Conservation (phyloP, 2,888 invertebrate species). For the Mesorhabditis spiculigera region DNA sequence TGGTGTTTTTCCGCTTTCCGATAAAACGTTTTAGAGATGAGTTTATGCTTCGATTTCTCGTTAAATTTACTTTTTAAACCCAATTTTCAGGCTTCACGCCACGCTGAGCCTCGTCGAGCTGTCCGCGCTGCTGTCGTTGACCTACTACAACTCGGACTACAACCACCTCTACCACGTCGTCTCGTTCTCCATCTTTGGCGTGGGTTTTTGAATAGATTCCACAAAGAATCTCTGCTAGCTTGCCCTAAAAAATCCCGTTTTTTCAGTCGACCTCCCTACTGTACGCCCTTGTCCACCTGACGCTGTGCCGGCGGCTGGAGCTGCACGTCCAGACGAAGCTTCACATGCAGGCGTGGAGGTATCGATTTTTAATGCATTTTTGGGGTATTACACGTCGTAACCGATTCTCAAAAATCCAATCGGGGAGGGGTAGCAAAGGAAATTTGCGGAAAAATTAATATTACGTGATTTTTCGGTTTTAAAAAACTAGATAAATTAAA, state of each 20-base stretch:
- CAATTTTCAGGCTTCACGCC: not conserved
- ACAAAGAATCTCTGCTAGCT: not conserved
- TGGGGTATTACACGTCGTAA: not conserved
- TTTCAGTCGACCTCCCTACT: conserved; percentile 5
- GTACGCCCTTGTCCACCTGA: not conserved
- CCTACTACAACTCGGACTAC: conserved; percentile 13
- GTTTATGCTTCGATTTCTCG: no score
- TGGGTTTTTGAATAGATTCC: not conserved
- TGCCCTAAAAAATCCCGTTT: not conserved
- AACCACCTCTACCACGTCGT: conserved; percentile 12
- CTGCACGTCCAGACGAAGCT: not conserved
- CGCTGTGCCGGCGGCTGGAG: not conserved
- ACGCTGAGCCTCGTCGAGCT: not conserved
- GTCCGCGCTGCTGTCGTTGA: conserved; percentile 9
- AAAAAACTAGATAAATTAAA: no score
- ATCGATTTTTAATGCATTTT: not conserved
- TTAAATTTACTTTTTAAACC: not conserved
- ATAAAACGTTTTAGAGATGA: no score
- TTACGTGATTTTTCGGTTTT: no score
- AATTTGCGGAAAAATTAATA: no score
- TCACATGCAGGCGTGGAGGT: not conserved
- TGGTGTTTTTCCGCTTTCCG: no score
- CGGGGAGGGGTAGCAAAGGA: no score
- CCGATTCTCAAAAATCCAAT: no score
- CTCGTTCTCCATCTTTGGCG: conserved; percentile 16